Percentiles rank a stretch among this genome's conserved stretches.
Conservation (phyloP, 2,113 vertebrate genomes). For the Plecturocebus donacophilus region DNA sequence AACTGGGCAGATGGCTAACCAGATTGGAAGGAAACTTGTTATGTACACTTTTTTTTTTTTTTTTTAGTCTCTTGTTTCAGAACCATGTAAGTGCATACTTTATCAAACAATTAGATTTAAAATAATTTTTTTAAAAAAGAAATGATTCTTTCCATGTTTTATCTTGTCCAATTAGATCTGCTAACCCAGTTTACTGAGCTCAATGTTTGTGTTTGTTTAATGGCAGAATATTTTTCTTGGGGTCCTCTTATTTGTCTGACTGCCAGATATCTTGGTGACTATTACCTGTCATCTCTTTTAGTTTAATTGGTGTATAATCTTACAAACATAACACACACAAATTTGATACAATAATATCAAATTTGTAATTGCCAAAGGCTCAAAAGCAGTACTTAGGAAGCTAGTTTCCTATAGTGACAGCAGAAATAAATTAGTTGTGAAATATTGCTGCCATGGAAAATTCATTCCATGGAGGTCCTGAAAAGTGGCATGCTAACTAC, state of each 20-base stretch:
- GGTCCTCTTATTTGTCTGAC: not conserved
- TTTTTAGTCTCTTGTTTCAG: not conserved
- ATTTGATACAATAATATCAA: not conserved
- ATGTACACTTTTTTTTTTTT: not conserved
- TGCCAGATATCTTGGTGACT: not conserved
- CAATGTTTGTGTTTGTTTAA: not conserved
- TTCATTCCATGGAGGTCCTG: slow-evolving; percentile 33
- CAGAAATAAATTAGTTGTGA: slow-evolving; percentile 36
- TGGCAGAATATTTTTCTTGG: not conserved
- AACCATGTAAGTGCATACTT: not conserved
- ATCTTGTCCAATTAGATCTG: not conserved
- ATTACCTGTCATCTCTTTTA: slow-evolving; percentile 1
- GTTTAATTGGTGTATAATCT: slow-evolving; percentile 3
- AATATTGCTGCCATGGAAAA: slow-evolving; percentile 39
- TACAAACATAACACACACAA: not conserved
- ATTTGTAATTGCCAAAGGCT: not conserved
- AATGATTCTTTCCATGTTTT: not conserved
- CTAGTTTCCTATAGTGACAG: not conserved
- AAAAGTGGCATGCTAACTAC: slow-evolving; percentile 14
- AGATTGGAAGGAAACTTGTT: not conserved
- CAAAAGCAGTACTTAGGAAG: not conserved
- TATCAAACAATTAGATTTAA: slow-evolving; percentile 6
- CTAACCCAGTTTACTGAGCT: not conserved
- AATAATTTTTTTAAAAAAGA: not conserved
- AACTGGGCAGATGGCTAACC: not conserved